phyloP scores from a whole-genome alignment of 2,797 vertebrate species.

The Odontamblyopus lacepedii region DNA sequence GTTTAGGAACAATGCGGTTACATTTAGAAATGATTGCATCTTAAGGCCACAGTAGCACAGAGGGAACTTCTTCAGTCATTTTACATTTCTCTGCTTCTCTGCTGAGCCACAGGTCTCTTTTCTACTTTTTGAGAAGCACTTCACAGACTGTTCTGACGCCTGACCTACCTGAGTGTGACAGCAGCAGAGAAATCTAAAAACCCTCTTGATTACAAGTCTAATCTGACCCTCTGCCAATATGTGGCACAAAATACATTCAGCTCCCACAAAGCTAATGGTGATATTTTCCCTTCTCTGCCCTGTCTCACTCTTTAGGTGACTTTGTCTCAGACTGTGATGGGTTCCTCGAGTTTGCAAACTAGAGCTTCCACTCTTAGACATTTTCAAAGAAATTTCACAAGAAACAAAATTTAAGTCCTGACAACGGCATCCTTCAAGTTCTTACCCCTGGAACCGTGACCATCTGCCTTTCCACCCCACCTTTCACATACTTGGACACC shows the following conservation, averaged over 20 bases:
- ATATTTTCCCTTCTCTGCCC: conserved; percentile 89
- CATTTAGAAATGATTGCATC: conserved; percentile 2
- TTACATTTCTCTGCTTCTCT: conserved; percentile 93
- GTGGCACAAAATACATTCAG: conserved; percentile 57
- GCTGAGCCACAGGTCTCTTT: conserved; percentile 81
- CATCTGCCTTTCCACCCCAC: conserved; percentile 44
- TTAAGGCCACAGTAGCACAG: conserved; percentile 15
- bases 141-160: conserved; percentile 81
- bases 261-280: conserved; percentile 85
- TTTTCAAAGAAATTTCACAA: conserved; percentile 47
- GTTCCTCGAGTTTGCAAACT: conserved; percentile 95
- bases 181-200: conserved; percentile 98
- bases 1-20: background rate
- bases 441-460: conserved; percentile 53
- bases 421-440: conserved; percentile 62
- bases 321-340: conserved; percentile 98
- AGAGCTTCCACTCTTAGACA: conserved; percentile 79
- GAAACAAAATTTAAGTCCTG: conserved; percentile 61
- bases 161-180: conserved; percentile 87
- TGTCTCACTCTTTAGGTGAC: conserved; percentile 99
- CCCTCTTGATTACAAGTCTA: conserved; percentile 38
- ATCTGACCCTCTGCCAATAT: conserved; percentile 75
- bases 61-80: conserved; percentile 62
- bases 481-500: conserved; percentile 30
- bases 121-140: conserved; percentile 63